Base-by-base conservation (phyloP, 2,113 vertebrate genomes). In the Pterocles gutturalis region DNA sequence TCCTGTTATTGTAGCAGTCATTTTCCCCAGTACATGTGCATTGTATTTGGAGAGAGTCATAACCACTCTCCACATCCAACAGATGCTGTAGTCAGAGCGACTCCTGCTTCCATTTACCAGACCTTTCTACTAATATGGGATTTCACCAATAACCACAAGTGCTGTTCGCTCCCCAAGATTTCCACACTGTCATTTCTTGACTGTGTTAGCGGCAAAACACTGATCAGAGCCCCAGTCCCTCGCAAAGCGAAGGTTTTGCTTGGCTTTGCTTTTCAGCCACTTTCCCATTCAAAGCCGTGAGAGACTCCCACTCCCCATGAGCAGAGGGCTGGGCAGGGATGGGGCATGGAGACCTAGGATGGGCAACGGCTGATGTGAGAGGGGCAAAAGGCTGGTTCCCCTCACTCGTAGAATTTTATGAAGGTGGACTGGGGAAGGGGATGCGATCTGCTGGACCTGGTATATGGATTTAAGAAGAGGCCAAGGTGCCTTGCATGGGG, bases 1-100 rank as follows among this genome's bases (percentile, higher is more conserved):
- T 97, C 94, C 95, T 94, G 91, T 93, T 97, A 96, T 96, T 96
- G 95, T 96, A 96, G 92, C 96, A 93, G 93, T 97, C 91, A 71
- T 97, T 97, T 95, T 97, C 93, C 89, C 69, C 79, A 91, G 88
- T 93, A 96, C 96, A 96, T 95, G 86, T 96, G 96, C 89, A 94
- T 94, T 92, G 96, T 96, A 95, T 96, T 97, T 96, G 95, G 69
- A 94, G 90, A 71, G 88, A 96, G 94, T 91, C 95, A 94, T 94
- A 94, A 91, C 93, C 90, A 93, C 95, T 97, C 92, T 95, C 96
- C 96, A 96, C 93, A 96, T 96, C 91, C 96, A 96, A 95, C 95
- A 94, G 90, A 94, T 85, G 66, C 72, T 93, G 92, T 69, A 98
- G 97, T 96, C 97, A 97, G 95, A 96, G 89, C 19, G 96, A 97